Conservation (phyloP, 2,888 invertebrate genomes). For the Drosophila yooni region DNA sequence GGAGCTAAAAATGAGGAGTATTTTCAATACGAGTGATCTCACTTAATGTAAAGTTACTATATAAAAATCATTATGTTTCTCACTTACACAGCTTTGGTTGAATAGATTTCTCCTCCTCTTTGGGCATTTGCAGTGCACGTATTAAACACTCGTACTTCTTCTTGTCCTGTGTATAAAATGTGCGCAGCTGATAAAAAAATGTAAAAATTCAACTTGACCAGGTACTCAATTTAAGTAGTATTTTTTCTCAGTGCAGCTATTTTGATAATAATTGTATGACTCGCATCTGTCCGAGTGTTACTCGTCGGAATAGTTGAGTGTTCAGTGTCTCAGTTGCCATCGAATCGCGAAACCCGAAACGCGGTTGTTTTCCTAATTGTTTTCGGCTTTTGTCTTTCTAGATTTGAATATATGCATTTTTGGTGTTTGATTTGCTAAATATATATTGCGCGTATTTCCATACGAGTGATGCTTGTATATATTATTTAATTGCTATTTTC, state of each 20-base stretch:
- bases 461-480: background rate
- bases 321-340: conserved; percentile 42
- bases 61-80: background rate
- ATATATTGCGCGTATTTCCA: background rate
- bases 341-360: conserved; percentile 36
- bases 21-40: background rate
- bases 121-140: conserved; percentile 87
- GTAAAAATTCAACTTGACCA: background rate
- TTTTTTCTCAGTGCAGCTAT: conserved; percentile 16
- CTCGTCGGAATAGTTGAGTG: conserved; percentile 1
- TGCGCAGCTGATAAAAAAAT: conserved; percentile 57
- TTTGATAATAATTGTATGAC: conserved; percentile 1
- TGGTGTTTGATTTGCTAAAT: background rate
- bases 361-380: conserved; percentile 7
- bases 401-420: conserved; percentile 22
- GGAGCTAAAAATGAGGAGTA: conserved; percentile 86
- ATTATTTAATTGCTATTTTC: background rate
- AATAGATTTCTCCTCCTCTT: conserved; percentile 82
- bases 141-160: conserved; percentile 94
- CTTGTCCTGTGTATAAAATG: conserved; percentile 88
- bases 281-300: conserved; percentile 30
- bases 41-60: background rate
- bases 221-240: background rate
- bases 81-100: conserved; percentile 78
- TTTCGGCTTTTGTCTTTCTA: conserved; percentile 5